Evolutionary conservation across 2,113 vertebrate genomes (phyloP), one percentile per base, ranked within the genome.

Genomic region (Riparia riparia): DNA sequence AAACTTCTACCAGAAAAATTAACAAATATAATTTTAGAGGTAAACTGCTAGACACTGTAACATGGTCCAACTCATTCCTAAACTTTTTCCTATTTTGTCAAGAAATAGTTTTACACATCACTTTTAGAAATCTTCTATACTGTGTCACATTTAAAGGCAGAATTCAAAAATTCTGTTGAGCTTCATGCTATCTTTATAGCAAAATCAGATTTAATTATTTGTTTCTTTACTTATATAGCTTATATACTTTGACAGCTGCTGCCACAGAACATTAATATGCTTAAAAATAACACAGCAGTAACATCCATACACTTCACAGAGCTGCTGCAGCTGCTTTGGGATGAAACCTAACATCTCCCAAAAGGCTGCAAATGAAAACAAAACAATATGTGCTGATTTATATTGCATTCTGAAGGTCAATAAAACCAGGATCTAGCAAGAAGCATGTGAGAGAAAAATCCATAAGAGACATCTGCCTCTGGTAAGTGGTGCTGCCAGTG

Each of bases 351-450:
- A 91, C 82, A 50, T 82, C 47, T 90, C 72, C 64, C 68, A 86
- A 74, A 90, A 81, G 78, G 64, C 76, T 90, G 60, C 32, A 73
- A 88, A 66, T 71, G 51, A 93, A 83, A 96, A 78, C 66, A 93
- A 88, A 93, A 66, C 50, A 54, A 7, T 77, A 66, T 41, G 25
- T 66, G 32, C 66, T 92, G 82, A 93, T 94, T 95, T 92, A 78
- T 83, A 15, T 80, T 88, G 63, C 45, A 25, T 92, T 88, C 56
- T 81, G 87, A 80, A 86, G 34, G 79, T 79, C 66, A 91, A 1
- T 90, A 82, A 86, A 80, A 29, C 51, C 71, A 51, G 28, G 5
- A 77, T 81, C 79, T 86, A 74, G 64, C 68, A 88, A 89, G 70
- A 65, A 73, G 19, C 58, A n/a, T n/a, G 32, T 1, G 6, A 78